Conservation (phyloP, 2,113 vertebrate species). For the Fukomys damarensis region DNA sequence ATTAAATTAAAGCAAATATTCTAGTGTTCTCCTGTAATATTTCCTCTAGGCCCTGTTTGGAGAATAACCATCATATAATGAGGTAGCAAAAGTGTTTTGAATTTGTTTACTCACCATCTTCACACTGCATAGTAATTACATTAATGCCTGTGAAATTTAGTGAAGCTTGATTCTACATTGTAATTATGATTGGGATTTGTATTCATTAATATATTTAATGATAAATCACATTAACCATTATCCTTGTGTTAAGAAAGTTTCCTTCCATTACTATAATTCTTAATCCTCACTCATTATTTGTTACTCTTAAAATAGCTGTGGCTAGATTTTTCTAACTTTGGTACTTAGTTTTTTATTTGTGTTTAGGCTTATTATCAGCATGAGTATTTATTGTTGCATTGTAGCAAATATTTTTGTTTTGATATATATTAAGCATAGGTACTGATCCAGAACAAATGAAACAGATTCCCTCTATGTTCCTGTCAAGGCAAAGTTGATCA, state of each 20-base stretch:
- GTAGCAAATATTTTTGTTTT: neutral
- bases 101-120: neutral
- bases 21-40: neutral
- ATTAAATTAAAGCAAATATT: neutral
- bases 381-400: neutral
- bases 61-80: too few relatives aligned
- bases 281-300: neutral
- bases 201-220: neutral
- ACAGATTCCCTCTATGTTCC: too few relatives aligned
- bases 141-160: neutral
- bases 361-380: neutral
- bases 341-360: neutral
- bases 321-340: neutral
- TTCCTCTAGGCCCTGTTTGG: too few relatives aligned
- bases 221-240: neutral
- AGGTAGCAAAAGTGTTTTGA: neutral
- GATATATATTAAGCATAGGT: neutral
- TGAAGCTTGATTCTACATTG: neutral
- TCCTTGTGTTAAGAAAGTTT: neutral
- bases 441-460: neutral
- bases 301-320: neutral
- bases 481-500: neutral
- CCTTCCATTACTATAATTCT: neutral
- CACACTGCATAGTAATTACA: neutral
- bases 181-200: neutral